Evolutionary conservation across 2,797 vertebrate species (phyloP), one percentile per base, ranked within the genome.

Genomic region (Molossus alvarezi): DNA sequence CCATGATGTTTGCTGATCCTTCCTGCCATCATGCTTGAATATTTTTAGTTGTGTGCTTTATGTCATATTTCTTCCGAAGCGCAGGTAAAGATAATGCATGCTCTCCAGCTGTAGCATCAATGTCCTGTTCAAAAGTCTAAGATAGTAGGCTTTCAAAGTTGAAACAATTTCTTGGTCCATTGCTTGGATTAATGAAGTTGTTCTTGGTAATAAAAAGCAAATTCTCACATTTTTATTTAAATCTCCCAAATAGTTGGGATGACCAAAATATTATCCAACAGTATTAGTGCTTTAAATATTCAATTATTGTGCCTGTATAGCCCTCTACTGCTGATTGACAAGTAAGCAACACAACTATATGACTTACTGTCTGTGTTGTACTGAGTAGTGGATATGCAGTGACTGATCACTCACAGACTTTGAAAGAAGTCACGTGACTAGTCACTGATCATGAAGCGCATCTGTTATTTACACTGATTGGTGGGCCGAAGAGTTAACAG

Each of bases 51-150:
- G 33, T 41, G 21, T 51, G 1, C n/a, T 65, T 79, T 48, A n/a
- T 57, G 41, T 81, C 79, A 65, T 55, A 85, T 86, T 90, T 95
- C 88, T 88, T 76, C 85, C n/a, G 79, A 72, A 85, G 62, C 23
- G 77, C 73, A 91, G 75, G 23, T 86, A 25, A 29, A 67, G 57
- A 91, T 88, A 76, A 25, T 21, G 14, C 8, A 41, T 15, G 18
- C 62, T 81, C 9, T 21, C 33, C 33, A 83, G 21, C 18, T 88
- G 20, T 57, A n/a, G 77, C n/a, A 82, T 23, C 4, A 41, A 65
- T 23, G 57, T 5, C 29, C 45, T 86, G 64, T 48, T 89, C 41
- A 65, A 51, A 90, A 94, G 21, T 65, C 23, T 81, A 72, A 81
- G 51, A 55, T 72, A 80, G 65, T 18, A 33, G 27, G 13, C n/a